Conservation (phyloP, 2,888 invertebrate genomes). For the Sarcophaga rosellei region DNA sequence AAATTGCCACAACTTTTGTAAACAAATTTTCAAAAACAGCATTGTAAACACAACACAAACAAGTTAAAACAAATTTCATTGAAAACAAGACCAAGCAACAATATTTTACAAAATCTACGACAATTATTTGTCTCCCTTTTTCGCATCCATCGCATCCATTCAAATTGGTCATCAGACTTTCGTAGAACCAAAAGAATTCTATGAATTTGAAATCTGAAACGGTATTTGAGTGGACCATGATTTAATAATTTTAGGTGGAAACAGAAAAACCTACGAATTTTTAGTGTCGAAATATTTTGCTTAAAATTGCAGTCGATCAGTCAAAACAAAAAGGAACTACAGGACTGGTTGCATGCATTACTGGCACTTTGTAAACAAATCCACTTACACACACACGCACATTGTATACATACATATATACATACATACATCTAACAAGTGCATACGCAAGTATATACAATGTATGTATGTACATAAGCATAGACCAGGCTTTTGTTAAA, state of each 20-base stretch:
- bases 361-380: slow-evolving; percentile 52
- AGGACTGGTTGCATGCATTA: slow-evolving; percentile 58
- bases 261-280: not conserved
- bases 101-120: not conserved
- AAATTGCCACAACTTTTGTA: slow-evolving; percentile 56
- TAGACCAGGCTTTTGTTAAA: slow-evolving; percentile 58
- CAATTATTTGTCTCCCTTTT: not conserved
- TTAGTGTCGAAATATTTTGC: slow-evolving; percentile 59
- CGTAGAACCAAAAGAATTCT: too few species aligned
- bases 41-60: slow-evolving; percentile 58
- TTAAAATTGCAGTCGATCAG: slow-evolving; percentile 56
- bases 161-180: too few species aligned
- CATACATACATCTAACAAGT: not conserved
- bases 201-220: not conserved
- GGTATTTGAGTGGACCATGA: slow-evolving; percentile 23
- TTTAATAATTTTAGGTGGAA: not conserved
- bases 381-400: not conserved
- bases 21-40: slow-evolving; percentile 55
- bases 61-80: slow-evolving; percentile 54
- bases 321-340: slow-evolving; percentile 54
- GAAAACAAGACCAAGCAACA: not conserved
- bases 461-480: not conserved
- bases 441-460: not conserved
- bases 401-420: not conserved
- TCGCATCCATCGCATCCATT: too few species aligned